Percentiles rank a stretch among this genome's conserved stretches.
Conservation (phyloP, 2,797 vertebrate genomes). For the Chanos chanos region DNA sequence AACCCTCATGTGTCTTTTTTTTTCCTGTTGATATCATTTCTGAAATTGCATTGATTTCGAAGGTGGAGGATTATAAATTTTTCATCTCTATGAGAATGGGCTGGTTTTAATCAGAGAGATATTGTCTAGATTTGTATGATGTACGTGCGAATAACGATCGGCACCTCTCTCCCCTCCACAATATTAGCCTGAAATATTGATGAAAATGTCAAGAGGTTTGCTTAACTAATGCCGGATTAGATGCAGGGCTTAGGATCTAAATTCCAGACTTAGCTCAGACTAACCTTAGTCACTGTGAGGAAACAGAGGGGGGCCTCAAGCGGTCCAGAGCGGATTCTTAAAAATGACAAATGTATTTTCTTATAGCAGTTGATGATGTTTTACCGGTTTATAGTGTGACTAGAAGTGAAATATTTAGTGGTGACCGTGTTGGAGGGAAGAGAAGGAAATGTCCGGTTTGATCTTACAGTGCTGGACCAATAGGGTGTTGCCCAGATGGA, state of each 20-base stretch:
- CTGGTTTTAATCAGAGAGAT: not conserved
- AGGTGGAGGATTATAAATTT: not conserved
- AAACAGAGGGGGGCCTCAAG: not conserved
- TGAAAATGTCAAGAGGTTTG: not conserved
- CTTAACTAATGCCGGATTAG: conserved; percentile 3
- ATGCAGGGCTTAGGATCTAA: not conserved
- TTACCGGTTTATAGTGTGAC: conserved; percentile 1
- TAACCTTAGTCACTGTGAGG: not conserved
- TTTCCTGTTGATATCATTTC: no score
- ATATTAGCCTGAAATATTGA: conserved; percentile 4
- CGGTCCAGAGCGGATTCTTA: not conserved
- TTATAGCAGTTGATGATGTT: not conserved
- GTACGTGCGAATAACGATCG: not conserved
- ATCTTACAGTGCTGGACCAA: no score
- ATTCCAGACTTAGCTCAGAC: not conserved
- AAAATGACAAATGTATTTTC: no score
- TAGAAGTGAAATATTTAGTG: not conserved
- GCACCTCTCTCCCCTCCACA: not conserved
- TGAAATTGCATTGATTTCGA: no score
- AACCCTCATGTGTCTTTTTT: no score
- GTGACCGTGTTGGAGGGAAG: not conserved
- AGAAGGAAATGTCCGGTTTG: not conserved
- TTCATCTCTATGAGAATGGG: not conserved
- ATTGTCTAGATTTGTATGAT: not conserved
- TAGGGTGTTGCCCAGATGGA: no score